Evolutionary conservation across 2,797 vertebrate genomes (phyloP), one percentile per base, ranked within the genome.

Genomic region (Cynopterus sphinx): DNA sequence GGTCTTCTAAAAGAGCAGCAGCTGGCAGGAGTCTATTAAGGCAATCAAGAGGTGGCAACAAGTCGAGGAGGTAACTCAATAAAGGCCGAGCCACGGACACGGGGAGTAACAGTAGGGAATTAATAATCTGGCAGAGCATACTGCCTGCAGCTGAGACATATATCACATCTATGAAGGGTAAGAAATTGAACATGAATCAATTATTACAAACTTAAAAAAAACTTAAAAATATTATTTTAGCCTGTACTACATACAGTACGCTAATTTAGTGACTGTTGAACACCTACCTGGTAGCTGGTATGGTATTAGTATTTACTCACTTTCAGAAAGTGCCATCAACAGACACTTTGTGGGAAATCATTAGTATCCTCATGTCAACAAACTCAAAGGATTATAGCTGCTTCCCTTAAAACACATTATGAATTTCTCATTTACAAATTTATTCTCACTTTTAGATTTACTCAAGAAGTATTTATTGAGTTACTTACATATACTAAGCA

Each of bases 61-160:
- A 98, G 97, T 99, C 99, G 74, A 99, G 98, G n/a, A 99, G 98
- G 94, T 99, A 99, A 98, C 99, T 99, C 96, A 99, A 92, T 94
- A 99, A 98, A 78, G 99, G 99, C 70, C 99, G 98, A 53, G 99
- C 99, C 96, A 99, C 99, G 0, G 99, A 99, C 83, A 99, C 99
- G 0, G 99, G 99, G 74, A 99, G 99, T 87, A 99, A 97, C 95
- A 99, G 98, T 51, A 99, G 83, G 0, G 99, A 99, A 97, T 99
- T 99, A 95, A 99, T 97, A 77, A 99, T 99, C 97, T 99, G 99
- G 95, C 99, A 99, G 70, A 99, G 98, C 99, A 99, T 99, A 91
- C 99, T 99, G 96, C 99, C 99, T 4, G 99, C 99, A 6, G 99
- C 99, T 1, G 99, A 99, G 49, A 99, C 99, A 70, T 99, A 99